Evolutionary conservation across 2,888 invertebrate genomes (phyloP).

Genomic region (Aelia acuminata): DNA sequence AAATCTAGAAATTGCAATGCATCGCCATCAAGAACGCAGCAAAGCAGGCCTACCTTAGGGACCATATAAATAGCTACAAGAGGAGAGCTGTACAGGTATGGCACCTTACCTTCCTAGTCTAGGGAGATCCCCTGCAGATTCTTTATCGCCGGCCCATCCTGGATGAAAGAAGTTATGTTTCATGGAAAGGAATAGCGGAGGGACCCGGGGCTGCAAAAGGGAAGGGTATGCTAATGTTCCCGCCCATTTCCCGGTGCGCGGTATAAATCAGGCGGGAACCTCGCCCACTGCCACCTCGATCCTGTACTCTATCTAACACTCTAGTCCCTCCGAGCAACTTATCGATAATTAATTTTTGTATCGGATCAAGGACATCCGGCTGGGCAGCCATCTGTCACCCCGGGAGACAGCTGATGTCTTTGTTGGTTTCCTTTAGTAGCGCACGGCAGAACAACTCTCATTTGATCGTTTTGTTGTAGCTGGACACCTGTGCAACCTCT

Average conservation of each 20-base stretch:
- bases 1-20: background rate
- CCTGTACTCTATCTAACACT: slow-evolving; percentile 47
- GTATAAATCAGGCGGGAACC: slow-evolving; percentile 46
- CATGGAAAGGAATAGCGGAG: slow-evolving; percentile 15
- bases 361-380: slow-evolving; percentile 48
- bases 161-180: slow-evolving; percentile 27
- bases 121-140: slow-evolving; percentile 22
- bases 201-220: slow-evolving; percentile 18
- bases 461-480: background rate
- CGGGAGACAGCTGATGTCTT: slow-evolving; percentile 19
- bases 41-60: background rate
- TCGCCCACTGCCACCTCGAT: slow-evolving; percentile 47
- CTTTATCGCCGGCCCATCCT: background rate
- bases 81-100: background rate
- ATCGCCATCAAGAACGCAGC: background rate
- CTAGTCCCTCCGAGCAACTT: slow-evolving; percentile 20
- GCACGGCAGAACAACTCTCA: background rate
- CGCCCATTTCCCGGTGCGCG: slow-evolving; percentile 31
- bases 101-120: background rate
- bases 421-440: slow-evolving; percentile 28
- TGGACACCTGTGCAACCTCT: slow-evolving; percentile 1
- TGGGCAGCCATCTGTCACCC: slow-evolving; percentile 6
- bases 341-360: slow-evolving; percentile 51
- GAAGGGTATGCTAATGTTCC: slow-evolving; percentile 46
- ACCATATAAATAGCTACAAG: background rate